Evolutionary conservation across 2,888 invertebrate genomes (phyloP).

Genomic region (Hydropsyche betteni): DNA sequence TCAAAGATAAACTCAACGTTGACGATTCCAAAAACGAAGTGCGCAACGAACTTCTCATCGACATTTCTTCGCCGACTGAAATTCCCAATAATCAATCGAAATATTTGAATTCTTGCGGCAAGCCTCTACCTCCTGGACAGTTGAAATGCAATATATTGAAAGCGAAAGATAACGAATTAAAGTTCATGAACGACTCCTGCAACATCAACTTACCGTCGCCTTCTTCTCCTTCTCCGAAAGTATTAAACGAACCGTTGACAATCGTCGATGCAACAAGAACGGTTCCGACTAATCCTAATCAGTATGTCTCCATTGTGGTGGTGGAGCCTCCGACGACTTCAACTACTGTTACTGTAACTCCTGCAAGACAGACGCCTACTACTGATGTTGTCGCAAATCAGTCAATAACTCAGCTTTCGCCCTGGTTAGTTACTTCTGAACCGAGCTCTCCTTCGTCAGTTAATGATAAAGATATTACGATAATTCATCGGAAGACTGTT

Average conservation of each 20-base stretch:
- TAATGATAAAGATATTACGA: slow-evolving; percentile 71
- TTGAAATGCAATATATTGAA: slow-evolving; percentile 93
- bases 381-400: slow-evolving; percentile 67
- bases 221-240: slow-evolving; percentile 64
- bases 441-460: slow-evolving; percentile 72
- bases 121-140: slow-evolving; percentile 87
- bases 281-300: slow-evolving; percentile 59
- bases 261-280: slow-evolving; percentile 58
- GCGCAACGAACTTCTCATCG: slow-evolving; percentile 64
- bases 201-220: slow-evolving; percentile 62
- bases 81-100: slow-evolving; percentile 77
- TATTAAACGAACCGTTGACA: slow-evolving; percentile 65
- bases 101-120: slow-evolving; percentile 70
- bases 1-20: slow-evolving; percentile 67
- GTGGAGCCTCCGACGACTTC: slow-evolving; percentile 62
- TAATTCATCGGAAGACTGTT: slow-evolving; percentile 84
- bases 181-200: slow-evolving; percentile 62
- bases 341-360: slow-evolving; percentile 61
- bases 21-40: slow-evolving; percentile 73
- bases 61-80: slow-evolving; percentile 62
- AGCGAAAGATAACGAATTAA: slow-evolving; percentile 70
- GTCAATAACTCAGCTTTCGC: slow-evolving; percentile 76
- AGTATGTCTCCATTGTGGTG: slow-evolving; percentile 65
- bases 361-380: slow-evolving; percentile 62
- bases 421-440: slow-evolving; percentile 84